Conservation (phyloP, 2,113 vertebrate species). For the Oreochromis niloticus region DNA sequence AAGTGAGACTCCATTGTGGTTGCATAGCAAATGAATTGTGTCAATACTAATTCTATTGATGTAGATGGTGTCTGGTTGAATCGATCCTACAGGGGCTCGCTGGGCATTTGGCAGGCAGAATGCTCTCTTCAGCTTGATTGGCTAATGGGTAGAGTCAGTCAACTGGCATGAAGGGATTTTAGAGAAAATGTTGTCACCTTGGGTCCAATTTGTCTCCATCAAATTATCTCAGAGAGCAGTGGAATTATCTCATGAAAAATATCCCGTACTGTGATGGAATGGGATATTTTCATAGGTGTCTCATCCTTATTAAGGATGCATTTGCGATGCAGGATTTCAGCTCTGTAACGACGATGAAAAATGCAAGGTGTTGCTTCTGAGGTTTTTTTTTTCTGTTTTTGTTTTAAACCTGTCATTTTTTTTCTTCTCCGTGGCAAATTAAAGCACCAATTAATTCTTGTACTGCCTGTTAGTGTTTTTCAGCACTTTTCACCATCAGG, state of each 20-base stretch:
- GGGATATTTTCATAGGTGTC: neutral
- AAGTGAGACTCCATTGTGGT: conserved; percentile 59
- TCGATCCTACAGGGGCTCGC: conserved; percentile 55
- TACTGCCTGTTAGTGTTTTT: neutral
- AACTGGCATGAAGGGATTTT: conserved; percentile 59
- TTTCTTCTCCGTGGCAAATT: neutral
- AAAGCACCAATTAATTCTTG: conserved; percentile 15
- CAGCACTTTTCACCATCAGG: neutral
- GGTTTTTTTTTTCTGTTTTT: neutral
- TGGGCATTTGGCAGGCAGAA: conserved; percentile 49
- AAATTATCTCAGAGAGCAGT: conserved; percentile 38
- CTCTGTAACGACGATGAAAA: neutral
- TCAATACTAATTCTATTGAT: conserved; percentile 73
- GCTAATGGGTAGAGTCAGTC: conserved; percentile 63
- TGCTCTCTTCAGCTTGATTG: conserved; percentile 55
- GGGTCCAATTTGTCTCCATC: conserved; percentile 59
- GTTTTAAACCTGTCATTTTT: neutral
- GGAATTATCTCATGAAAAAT: conserved; percentile 44
- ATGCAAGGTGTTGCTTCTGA: neutral
- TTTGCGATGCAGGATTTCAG: neutral
- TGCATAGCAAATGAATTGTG: conserved; percentile 62
- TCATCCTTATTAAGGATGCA: conserved; percentile 5
- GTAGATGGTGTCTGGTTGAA: conserved; percentile 62
- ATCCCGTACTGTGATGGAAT: neutral
- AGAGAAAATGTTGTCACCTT: conserved; percentile 60